Percentiles rank a stretch among this genome's conserved stretches.
These are phyloP conservation scores for Dasyprocta punctata DNA, from an alignment of 2,113 vertebrate genomes.

Conservation along the genomic window DNA sequence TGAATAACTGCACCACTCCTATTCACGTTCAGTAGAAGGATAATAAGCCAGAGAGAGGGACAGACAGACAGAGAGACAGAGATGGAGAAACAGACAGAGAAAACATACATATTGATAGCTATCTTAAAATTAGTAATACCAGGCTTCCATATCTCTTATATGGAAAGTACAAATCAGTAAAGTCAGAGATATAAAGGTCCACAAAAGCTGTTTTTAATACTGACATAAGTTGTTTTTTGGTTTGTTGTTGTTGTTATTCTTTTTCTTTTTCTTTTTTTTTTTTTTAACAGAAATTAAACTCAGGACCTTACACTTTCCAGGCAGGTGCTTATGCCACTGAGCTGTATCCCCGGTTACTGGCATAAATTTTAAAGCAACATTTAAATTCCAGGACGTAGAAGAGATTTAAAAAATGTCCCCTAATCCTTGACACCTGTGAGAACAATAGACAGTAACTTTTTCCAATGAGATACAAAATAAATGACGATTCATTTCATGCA, in stretches of 20 bases:
- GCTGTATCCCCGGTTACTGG: neutral
- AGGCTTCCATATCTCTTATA: neutral
- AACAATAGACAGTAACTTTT: neutral
- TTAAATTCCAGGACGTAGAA: neutral
- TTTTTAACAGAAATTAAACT: too few relatives aligned
- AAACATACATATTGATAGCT: neutral
- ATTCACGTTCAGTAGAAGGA: neutral
- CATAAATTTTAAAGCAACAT: neutral
- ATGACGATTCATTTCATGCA: neutral
- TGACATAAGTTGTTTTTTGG: neutral
- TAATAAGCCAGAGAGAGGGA: neutral
- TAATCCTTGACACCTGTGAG: neutral
- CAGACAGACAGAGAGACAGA: neutral
- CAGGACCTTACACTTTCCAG: too few relatives aligned
- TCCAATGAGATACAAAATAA: neutral
- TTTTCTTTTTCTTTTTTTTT: too few relatives aligned
- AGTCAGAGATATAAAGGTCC: neutral
- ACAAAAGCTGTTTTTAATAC: neutral
- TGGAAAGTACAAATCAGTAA: neutral
- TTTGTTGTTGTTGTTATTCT: too few relatives aligned
- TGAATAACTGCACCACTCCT: neutral
- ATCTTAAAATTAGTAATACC: neutral
- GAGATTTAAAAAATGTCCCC: neutral
- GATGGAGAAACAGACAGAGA: neutral
- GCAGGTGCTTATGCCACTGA: too few relatives aligned